Percentiles rank a stretch among this genome's conserved stretches.
phyloP scores from a whole-genome alignment of 2,888 invertebrate species.

The Diogma glabrata region DNA sequence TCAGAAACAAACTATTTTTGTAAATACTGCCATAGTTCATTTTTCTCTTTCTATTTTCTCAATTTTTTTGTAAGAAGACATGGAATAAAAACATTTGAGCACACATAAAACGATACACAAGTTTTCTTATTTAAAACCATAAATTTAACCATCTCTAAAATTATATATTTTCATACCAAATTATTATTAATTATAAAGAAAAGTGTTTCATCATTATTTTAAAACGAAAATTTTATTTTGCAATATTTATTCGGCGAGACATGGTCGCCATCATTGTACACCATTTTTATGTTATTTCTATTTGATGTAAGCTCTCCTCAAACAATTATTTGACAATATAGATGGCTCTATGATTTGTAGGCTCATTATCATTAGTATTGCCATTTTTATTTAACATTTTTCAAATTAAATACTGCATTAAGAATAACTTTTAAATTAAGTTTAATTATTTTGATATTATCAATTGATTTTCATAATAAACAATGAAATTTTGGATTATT shows the following conservation, averaged over 20 bases:
- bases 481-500: no score
- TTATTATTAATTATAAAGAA: constrained; percentile 2
- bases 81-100: constrained; percentile 8
- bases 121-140: no score
- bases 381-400: no score
- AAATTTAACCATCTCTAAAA: constrained; percentile 1
- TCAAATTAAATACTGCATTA: no score
- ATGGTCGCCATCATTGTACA: constrained; percentile 32
- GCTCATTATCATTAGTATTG: background rate
- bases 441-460: no score
- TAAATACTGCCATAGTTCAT: constrained; percentile 6
- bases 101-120: constrained; percentile 3
- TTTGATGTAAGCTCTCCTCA: constrained; percentile 56
- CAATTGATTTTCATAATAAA: no score
- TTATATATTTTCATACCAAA: constrained; percentile 4
- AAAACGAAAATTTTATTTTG: constrained; percentile 22
- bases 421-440: no score
- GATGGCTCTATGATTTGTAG: constrained; percentile 9
- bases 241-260: constrained; percentile 32
- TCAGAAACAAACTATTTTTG: constrained; percentile 8
- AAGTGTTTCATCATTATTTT: constrained; percentile 6
- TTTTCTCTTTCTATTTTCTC: background rate
- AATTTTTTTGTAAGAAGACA: constrained; percentile 4
- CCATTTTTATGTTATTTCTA: constrained; percentile 33
- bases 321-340: constrained; percentile 9